A percentile compares a stretch with the other conserved stretches of the same genome.
Evolutionary conservation across 2,888 invertebrate species (phyloP).

Genomic region (Spisula solida): DNA sequence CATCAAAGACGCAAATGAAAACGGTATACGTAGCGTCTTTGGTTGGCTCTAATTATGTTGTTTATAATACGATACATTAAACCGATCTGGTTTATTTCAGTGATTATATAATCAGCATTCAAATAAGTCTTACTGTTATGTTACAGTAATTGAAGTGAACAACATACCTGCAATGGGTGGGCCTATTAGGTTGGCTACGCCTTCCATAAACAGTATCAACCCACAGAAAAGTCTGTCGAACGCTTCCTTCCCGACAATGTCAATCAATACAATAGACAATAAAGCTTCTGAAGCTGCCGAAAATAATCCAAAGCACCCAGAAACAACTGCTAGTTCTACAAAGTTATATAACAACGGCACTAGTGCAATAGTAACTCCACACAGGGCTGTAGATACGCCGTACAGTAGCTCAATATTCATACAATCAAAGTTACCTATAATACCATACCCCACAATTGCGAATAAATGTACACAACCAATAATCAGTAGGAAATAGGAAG

Average conservation of each 20-base stretch:
- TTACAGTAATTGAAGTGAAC: no score
- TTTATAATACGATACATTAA: no score
- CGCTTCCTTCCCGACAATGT: conserved; percentile 95
- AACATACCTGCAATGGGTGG: conserved; percentile 37
- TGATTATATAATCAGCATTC: no score
- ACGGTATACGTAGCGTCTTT: no score
- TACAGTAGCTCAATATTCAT: conserved; percentile 94
- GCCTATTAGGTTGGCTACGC: conserved; percentile 91
- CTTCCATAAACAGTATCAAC: conserved; percentile 93
- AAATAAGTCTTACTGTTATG: no score
- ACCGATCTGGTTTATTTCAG: no score
- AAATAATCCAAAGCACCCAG: conserved; percentile 92
- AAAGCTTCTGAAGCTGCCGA: conserved; percentile 97
- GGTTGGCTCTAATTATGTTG: no score
- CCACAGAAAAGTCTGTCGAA: conserved; percentile 97
- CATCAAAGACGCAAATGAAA: no score
- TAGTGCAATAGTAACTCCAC: conserved; percentile 85
- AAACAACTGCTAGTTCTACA: conserved; percentile 67
- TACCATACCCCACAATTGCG: conserved; percentile 92
- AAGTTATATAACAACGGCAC: conserved; percentile 77
- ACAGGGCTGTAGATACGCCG: conserved; percentile 91
- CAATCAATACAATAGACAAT: conserved; percentile 94
- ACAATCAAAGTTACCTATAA: conserved; percentile 94
- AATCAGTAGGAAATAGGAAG: conserved; percentile 93
- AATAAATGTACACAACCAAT: conserved; percentile 93